Percentiles rank a stretch among this genome's conserved stretches.
Evolutionary conservation across 1,140 invertebrate genomes (phyloP).

Genomic region (Zaprionus camerounensis): DNA sequence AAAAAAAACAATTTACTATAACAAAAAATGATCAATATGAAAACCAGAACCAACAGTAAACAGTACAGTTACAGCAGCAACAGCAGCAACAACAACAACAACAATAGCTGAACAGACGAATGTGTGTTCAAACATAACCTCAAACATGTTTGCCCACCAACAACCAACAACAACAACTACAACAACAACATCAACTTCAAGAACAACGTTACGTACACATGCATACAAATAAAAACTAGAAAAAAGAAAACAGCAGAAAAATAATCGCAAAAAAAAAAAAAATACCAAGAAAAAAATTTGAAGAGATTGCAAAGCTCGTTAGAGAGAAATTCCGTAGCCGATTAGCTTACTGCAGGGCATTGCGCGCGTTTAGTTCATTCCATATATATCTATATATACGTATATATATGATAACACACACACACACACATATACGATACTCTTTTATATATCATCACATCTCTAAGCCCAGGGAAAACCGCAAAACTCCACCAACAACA

Average conservation of each 20-base stretch:
- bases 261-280: constrained; percentile 1
- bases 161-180: constrained; percentile 10
- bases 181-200: constrained; percentile 23
- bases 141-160: constrained; percentile 9
- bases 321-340: constrained; percentile 19
- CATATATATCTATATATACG: constrained; percentile 27
- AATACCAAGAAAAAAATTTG: constrained; percentile 8
- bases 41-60: constrained; percentile 49
- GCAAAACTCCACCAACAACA: constrained; percentile 20
- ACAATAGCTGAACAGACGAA: constrained; percentile 37
- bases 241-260: constrained; percentile 1
- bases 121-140: constrained; percentile 23
- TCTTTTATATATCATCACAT: constrained; percentile 71
- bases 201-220: constrained; percentile 42
- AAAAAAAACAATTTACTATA: constrained; percentile 31
- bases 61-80: constrained; percentile 32
- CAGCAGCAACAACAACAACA: constrained; percentile 24
- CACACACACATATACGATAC: constrained; percentile 15
- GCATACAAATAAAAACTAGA: constrained; percentile 33
- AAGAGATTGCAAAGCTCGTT: constrained; percentile 6
- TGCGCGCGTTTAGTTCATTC: constrained; percentile 57
- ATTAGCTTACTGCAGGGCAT: constrained; percentile 47
- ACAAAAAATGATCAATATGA: constrained; percentile 29
- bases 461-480: constrained; percentile 17
- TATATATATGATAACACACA: constrained; percentile 45